Base-by-base conservation (phyloP, 2,797 vertebrate species). In the Bufotes viridis region DNA sequence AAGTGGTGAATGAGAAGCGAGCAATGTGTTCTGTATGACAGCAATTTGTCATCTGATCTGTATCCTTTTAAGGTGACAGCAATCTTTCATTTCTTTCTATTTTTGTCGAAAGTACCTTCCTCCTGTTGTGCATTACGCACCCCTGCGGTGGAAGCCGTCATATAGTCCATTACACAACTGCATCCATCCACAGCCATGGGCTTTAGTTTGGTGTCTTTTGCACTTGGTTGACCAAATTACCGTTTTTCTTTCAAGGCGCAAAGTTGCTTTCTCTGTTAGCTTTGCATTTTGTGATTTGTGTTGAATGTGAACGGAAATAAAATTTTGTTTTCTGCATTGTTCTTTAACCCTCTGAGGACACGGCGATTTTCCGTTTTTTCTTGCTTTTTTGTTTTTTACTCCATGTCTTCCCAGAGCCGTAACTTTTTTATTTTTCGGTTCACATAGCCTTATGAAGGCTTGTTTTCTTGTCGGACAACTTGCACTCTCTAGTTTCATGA, bases 11-110 rank as follows among this genome's bases (percentile, higher is more conserved):
- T 42, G 70, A 74, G 78, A 67, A 70, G 80, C 61, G 10, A 51
- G 53, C 88, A 87, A 85, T 86, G 81, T 85, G 55, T 85, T 49
- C 78, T 70, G 29, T 34, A 75, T 85, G 82, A 85, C 78, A 81
- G 87, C 58, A 58, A 86, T 70, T 76, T 89, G 84, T 87, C 88
- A 79, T 65, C 82, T 70, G 55, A 81, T 89, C 61, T 76, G 84
- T 22, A 69, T 67, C 55, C 58, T 42, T 86, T 86, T 82, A 89
- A 83, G 81, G 74, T 84, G 88, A 87, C 85, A 61, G 80, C 67
- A 86, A 89, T 89, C 85, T 72, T 82, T 88, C 67, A 88, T 85
- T 88, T 53, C 63, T 24, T 88, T 89, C 74, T 87, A 87, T 89
- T 87, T 89, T 69, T 15, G 60, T 49, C 18, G 63, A 82, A 89